Base-by-base conservation (phyloP, 2,888 invertebrate species). In the Macrophya annulata region DNA sequence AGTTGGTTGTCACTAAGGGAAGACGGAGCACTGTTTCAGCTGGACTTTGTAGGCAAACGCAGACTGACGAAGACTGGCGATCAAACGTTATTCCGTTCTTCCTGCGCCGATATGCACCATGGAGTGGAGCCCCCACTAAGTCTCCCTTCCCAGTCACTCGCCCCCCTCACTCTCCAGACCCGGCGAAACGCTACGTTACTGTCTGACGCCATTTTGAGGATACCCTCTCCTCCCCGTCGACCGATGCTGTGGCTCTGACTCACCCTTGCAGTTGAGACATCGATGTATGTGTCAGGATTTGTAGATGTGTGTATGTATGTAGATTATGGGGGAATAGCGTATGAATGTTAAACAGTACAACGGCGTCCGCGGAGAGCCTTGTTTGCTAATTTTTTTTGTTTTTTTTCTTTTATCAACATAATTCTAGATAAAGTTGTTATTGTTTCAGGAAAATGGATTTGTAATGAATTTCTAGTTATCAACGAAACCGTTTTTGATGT, bases 1-100 rank as follows among this genome's bases (percentile, higher is more conserved):
- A 90, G 88, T 89, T 88, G 89, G n/a, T 81, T 81, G 59, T 83
- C 83, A 83, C 83, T 83, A 48, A 31, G 37, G 68, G 25, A 68
- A 48, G 83, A 40, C 68, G 48, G 48, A 25, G 71, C 81, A 65
- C 77, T 81, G 59, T 59, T 48, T 83, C 45, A 37, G 68, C 31
- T 40, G 83, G 51, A 68, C 68, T 65, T 68, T 71, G 83, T 17
- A 68, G 48, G 48, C 71, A 83, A 43, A 81, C 81, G 48, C 71
- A 83, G 68, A 81, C 81, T 81, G 40, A 62, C 62, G 81, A 51
- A 81, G 83, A 71, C 68, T 68, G 83, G 40, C 48, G 25, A 83
- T 25, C 68, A 71, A 83, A 51, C 83, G 68, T 31, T 83, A 48
- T 48, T 48, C 68, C 83, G 83, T 71, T 83, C 83, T 65, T 68